Evolutionary conservation across 2,797 vertebrate genomes (phyloP), one percentile per base, ranked within the genome.

Genomic region (Coregonus sp.): DNA sequence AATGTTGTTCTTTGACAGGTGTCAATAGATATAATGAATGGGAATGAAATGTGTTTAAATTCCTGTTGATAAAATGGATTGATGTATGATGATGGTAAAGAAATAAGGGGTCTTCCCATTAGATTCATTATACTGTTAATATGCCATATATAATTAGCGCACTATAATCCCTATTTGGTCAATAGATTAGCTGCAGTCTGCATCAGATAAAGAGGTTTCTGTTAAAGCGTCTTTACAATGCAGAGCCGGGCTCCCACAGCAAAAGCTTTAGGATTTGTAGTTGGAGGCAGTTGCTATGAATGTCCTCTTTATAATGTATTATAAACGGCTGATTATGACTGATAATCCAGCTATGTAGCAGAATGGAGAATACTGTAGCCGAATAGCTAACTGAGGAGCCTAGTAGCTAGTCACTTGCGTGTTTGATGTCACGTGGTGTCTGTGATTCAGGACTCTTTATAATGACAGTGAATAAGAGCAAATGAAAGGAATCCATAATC

Each of bases 151-250:
- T 52, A 70, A 74, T 76, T 80, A 73, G 31, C 52, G 47, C 72
- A 59, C 47, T 52, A 15, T 71, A 75, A 75, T 76, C 75, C 25
- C 18, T 76, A 68, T 85, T 59, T 78, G 70, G 72, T 75, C 81
- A 63, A n/a, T 35, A 71, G 59, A 76, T 72, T 77, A 72, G 72
- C 20, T 75, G 37, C 33, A 16, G 77, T 88, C 83, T 87, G 73
- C 75, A 82, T 84, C 74, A 76, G 84, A 88, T 86, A 81, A 73
- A 82, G 61, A 59, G 54, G 0, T 54, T 35, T 77, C 70, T 31
- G n/a, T 79, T 73, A 78, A n/a, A 70, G 71, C 78, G 72, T 68
- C 63, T 63, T 78, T 72, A 72, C 73, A 79, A 31, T 63, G 31
- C 35, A 20, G 5, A 67, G 31, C 65, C 9, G 29, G 65, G 3